A percentile compares a stretch with the other conserved stretches of the same genome.
Evolutionary conservation across 2,888 invertebrate genomes (phyloP).

Genomic region (Catocala nupta): DNA sequence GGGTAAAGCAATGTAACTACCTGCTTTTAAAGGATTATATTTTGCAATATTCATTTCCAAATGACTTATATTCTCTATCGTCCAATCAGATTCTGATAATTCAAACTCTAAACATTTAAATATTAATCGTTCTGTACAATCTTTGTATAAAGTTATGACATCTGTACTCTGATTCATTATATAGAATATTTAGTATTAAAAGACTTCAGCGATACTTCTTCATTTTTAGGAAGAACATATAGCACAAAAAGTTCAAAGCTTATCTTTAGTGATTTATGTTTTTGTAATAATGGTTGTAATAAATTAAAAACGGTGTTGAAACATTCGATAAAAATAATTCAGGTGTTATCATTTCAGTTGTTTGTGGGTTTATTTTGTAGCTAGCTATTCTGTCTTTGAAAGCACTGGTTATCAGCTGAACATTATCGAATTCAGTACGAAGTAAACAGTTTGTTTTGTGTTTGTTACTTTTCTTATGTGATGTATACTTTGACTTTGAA

Average conservation of each 20-base stretch:
- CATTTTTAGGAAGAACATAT: conserved; percentile 17
- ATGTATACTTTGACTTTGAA: no score
- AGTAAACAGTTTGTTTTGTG: no score
- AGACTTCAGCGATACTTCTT: conserved; percentile 17
- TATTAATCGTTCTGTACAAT: background rate
- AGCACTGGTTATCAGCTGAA: no score
- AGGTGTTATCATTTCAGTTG: no score
- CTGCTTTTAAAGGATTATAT: conserved; percentile 26
- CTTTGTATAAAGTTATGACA: background rate
- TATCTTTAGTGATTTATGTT: background rate
- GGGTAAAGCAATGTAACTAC: conserved; percentile 17
- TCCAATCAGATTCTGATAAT: conserved; percentile 19
- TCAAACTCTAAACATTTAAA: conserved; percentile 3
- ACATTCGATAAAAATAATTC: background rate
- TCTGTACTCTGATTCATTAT: conserved; percentile 8
- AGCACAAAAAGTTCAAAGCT: conserved; percentile 3
- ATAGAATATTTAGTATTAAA: conserved; percentile 20
- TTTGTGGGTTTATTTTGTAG: no score
- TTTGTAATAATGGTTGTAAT: background rate
- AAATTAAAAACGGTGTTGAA: background rate
- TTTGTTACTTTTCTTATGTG: no score
- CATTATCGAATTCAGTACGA: no score
- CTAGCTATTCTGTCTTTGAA: no score
- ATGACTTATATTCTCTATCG: conserved; percentile 13
- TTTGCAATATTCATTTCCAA: conserved; percentile 26